These are phyloP conservation scores for Rhingia rostrata DNA, from an alignment of 2,888 invertebrate genomes.

Conservation along the genomic window DNA sequence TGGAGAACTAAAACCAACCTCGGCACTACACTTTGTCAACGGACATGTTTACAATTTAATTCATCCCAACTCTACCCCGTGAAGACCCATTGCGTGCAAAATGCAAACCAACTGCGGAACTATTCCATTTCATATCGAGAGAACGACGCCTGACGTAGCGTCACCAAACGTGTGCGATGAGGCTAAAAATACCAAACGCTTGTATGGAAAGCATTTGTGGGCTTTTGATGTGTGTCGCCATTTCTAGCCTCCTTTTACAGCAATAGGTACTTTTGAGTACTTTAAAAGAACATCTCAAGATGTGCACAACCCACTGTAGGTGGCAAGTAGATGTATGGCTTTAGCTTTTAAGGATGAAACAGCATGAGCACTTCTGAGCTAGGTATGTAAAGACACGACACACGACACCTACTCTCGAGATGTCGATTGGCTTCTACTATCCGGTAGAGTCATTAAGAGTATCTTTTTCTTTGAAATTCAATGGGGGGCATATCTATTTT, in stretches of 20 bases:
- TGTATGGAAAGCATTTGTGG: conserved; percentile 15
- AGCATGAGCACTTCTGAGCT: conserved; percentile 26
- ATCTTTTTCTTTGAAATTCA: conserved; percentile 17
- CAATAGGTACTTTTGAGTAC: conserved; percentile 44
- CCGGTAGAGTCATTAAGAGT: conserved; percentile 53
- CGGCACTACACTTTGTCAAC: background rate
- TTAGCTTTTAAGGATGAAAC: conserved; percentile 57
- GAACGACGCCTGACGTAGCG: conserved; percentile 30
- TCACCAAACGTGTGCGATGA: conserved; percentile 42
- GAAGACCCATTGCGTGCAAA: conserved; percentile 60
- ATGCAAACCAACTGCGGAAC: conserved; percentile 64
- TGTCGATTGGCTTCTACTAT: conserved; percentile 40
- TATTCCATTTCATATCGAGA: conserved; percentile 20
- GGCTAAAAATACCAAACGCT: conserved; percentile 62
- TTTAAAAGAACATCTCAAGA: conserved; percentile 57
- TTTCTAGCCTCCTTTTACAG: conserved; percentile 2
- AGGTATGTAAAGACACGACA: conserved; percentile 28
- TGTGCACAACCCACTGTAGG: conserved; percentile 38
- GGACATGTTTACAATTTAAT: conserved; percentile 22
- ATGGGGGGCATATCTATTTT: no score
- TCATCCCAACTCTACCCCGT: conserved; percentile 19
- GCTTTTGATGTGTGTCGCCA: conserved; percentile 41
- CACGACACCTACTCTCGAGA: conserved; percentile 47
- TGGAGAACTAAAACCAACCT: background rate
- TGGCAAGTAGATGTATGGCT: conserved; percentile 10